Evolutionary conservation across 2,888 invertebrate species (phyloP), one percentile per base, ranked within the genome.

Genomic region (Ischnus inquisitorius): DNA sequence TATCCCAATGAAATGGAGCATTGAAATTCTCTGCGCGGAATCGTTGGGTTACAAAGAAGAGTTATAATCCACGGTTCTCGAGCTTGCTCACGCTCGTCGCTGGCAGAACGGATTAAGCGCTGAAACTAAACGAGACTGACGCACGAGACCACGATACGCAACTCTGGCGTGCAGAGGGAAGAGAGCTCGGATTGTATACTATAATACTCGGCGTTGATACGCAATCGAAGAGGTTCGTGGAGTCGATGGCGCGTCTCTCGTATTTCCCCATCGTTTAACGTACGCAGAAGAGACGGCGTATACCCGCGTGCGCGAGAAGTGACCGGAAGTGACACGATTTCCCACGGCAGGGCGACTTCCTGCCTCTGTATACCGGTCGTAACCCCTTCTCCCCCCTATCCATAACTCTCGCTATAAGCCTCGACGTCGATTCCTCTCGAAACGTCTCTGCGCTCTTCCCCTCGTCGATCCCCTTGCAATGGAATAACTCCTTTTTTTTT

Each of bases 261-360:
- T 25, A 5, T 76, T 62, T 28, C 41, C 28, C 16, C 72, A 60
- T 54, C 39, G 22, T 60, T 71, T 39, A 39, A 41, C 68, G 43
- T 65, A 69, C 22, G 34, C 41, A 12, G 8, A 34, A 12, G 8
- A 34, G 34, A 6, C 34, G 46, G 16, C 22, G 39, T 41, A n/a
- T n/a, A 39, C 28, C 39, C 39, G 62, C 51, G 71, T 71, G 54
- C 19, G 67, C 54, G 62, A 80, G 62, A 72, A 80, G 67, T 83
- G 90, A 91, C 92, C 91, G 92, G 92, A 92, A 92, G 90, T 89
- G 87, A 87, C 88, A 89, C 90, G 88, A 92, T 91, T 92, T 92
- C 92, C 90, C 92, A 92, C 91, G 92, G 87, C 90, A 89, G 82
- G 79, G 77, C 88, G 88, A 89, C 90, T 91, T 91, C 92, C 91